These are phyloP conservation scores for Plagiodera versicolora DNA, from an alignment of 2,888 invertebrate species.

Conservation along the genomic window DNA sequence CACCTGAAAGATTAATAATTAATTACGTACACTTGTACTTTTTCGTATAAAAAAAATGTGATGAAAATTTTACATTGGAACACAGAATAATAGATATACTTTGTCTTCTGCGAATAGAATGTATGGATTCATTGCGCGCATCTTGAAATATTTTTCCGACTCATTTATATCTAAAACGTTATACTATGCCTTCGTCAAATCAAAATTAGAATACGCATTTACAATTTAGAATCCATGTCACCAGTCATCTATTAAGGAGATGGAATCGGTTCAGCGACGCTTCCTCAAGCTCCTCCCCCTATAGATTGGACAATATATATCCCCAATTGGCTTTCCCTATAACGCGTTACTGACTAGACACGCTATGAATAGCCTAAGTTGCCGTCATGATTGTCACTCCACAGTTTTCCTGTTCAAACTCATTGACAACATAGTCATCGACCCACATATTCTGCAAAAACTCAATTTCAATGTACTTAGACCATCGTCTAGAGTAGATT, in stretches of 20 bases:
- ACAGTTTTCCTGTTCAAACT: neutral
- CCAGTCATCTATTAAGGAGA: neutral
- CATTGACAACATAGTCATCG: neutral
- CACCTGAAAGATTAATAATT: conserved; percentile 48
- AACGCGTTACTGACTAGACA: neutral
- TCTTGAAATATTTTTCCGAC: no score
- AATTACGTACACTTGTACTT: no score
- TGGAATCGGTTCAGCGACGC: conserved; percentile 3
- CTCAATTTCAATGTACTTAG: neutral
- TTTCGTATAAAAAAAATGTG: no score
- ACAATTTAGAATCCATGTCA: conserved; percentile 6
- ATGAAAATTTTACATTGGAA: no score
- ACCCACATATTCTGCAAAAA: neutral
- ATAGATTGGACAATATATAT: conserved; percentile 3
- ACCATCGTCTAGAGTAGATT: no score
- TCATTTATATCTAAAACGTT: neutral
- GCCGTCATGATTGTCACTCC: neutral
- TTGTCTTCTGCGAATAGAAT: neutral
- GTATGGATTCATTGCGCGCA: no score
- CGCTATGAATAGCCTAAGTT: neutral
- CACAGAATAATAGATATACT: no score
- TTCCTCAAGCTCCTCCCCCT: conserved; percentile 2
- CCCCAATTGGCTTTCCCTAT: neutral
- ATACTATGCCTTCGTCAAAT: conserved; percentile 4
- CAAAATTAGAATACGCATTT: conserved; percentile 7